Percentiles rank a stretch among this genome's conserved stretches.
Evolutionary conservation across 1,140 invertebrate species (phyloP).

Genomic region (Hylaeus volcanicus): DNA sequence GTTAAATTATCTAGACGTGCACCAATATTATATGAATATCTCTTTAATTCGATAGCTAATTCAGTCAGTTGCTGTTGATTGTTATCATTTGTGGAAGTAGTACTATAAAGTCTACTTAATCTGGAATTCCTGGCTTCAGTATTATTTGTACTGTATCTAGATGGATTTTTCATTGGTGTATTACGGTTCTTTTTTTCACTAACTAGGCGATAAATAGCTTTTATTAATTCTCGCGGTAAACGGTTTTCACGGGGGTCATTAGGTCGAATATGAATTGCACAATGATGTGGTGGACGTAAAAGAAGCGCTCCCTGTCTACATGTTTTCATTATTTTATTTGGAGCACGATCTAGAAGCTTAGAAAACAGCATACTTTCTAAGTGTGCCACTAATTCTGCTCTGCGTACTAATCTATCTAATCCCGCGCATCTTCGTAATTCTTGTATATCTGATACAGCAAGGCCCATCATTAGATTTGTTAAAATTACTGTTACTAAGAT

Average conservation of each 20-base stretch:
- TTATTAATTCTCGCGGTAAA: conserved; percentile 87
- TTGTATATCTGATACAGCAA: conserved; percentile 91
- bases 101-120: conserved; percentile 67
- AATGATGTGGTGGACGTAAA: conserved; percentile 86
- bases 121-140: conserved; percentile 42
- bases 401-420: conserved; percentile 88
- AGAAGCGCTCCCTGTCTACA: conserved; percentile 86
- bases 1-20: conserved; percentile 66
- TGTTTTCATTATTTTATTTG: conserved; percentile 83
- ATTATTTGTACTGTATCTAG: conserved; percentile 38
- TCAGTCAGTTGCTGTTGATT: conserved; percentile 69
- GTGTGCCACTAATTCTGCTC: conserved; percentile 89
- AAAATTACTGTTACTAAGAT: conserved; percentile 91
- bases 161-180: conserved; percentile 75
- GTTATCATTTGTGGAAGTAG: conserved; percentile 58
- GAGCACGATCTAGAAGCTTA: conserved; percentile 84
- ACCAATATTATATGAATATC: conserved; percentile 68
- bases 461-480: conserved; percentile 91
- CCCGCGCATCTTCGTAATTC: conserved; percentile 91
- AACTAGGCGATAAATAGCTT: conserved; percentile 87
- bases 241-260: conserved; percentile 90
- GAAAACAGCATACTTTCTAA: conserved; percentile 91
- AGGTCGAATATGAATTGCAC: conserved; percentile 86
- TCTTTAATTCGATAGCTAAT: conserved; percentile 68
- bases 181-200: conserved; percentile 84